Conservation (phyloP, 2,113 vertebrate genomes). For the Circaetus cinerascens region DNA sequence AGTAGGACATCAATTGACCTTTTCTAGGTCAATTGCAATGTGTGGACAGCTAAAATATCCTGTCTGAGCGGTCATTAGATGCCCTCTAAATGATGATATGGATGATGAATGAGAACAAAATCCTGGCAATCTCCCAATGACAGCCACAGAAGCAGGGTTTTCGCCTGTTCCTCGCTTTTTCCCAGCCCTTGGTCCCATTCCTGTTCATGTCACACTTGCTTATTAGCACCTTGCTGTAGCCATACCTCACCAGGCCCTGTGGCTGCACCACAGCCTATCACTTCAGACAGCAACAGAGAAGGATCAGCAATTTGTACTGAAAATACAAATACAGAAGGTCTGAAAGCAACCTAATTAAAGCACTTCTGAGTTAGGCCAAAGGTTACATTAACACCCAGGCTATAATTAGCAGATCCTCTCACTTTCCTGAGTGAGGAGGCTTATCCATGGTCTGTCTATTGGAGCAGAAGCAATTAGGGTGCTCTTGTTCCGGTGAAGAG, state of each 20-base stretch:
- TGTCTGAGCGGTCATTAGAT: background rate
- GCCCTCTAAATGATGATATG: background rate
- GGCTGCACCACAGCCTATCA: background rate
- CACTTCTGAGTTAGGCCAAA: background rate
- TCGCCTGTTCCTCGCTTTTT: background rate
- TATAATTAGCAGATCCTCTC: background rate
- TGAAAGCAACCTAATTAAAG: background rate
- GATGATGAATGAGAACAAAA: background rate
- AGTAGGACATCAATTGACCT: constrained; percentile 36
- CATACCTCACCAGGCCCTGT: background rate
- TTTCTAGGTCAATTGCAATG: constrained; percentile 14
- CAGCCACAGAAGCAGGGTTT: background rate
- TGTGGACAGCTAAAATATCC: constrained; percentile 24
- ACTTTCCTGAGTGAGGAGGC: background rate
- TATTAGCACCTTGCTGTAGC: fast-evolving
- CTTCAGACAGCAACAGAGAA: background rate
- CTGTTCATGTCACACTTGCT: background rate
- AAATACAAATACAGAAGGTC: background rate
- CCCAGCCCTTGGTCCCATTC: fast-evolving
- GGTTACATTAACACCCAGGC: background rate
- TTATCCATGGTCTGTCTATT: background rate
- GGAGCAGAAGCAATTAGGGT: background rate
- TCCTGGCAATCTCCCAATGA: background rate
- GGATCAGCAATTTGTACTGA: background rate
- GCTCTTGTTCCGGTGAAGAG: too few species aligned